phyloP scores from a whole-genome alignment of 92 coral and sea anemone species.

The Blastomussa wellsi region DNA sequence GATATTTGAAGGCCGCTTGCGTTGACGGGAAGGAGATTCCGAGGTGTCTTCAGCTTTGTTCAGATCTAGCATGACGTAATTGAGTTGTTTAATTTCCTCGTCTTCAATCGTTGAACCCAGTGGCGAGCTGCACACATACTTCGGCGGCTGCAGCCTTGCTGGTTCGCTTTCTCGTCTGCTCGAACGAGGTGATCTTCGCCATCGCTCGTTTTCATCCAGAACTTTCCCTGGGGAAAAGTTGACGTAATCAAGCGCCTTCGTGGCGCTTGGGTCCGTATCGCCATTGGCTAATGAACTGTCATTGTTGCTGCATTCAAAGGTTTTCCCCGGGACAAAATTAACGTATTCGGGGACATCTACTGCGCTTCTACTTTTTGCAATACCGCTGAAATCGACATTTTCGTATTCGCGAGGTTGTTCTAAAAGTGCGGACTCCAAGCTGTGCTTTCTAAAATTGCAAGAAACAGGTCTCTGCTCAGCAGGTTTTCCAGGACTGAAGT shows the following conservation, averaged over 20 bases:
- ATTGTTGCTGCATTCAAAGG: conserved; percentile 9
- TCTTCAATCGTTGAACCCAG: conserved; percentile 46
- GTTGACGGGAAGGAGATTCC: conserved; percentile 32
- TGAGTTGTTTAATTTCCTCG: conserved; percentile 24
- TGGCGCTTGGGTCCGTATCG: not conserved
- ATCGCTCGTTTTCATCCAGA: conserved; percentile 4
- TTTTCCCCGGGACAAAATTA: conserved; percentile 56
- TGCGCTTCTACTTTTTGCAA: conserved; percentile 39
- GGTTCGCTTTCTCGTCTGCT: conserved; percentile 76
- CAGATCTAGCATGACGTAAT: conserved; percentile 60
- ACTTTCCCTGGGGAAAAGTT: conserved; percentile 9
- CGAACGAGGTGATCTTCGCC: conserved; percentile 27
- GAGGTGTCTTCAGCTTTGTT: conserved; percentile 16
- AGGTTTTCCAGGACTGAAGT: conserved; percentile 41
- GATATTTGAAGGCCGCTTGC: conserved; percentile 50
- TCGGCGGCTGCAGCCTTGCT: conserved; percentile 27
- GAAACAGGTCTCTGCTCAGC: not conserved
- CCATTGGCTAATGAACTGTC: conserved; percentile 16
- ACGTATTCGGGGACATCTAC: conserved; percentile 67
- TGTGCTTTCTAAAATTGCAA: conserved; percentile 30
- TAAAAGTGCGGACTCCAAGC: conserved; percentile 21
- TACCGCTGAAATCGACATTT: conserved; percentile 62
- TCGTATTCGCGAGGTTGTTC: conserved; percentile 56
- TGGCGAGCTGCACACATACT: conserved; percentile 32
- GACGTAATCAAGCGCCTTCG: not conserved